A percentile compares a stretch with the other conserved stretches of the same genome.
phyloP scores from a whole-genome alignment of 2,888 invertebrate species.

The Drosophila nigricruria region DNA sequence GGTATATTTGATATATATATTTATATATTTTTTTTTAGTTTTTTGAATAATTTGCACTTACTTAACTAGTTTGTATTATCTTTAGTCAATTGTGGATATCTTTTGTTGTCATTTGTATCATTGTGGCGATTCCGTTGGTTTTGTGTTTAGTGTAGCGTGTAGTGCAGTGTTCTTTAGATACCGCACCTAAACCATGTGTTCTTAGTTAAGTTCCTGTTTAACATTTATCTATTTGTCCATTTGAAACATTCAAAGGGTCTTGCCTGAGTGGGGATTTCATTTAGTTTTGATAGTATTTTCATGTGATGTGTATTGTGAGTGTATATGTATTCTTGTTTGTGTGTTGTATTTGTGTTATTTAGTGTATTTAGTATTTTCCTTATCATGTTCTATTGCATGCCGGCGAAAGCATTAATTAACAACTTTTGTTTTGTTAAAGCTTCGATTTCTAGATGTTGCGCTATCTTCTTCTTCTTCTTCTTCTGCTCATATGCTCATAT shows the following conservation, averaged over 20 bases:
- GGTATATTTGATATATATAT: conserved; percentile 2
- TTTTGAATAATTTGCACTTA: conserved; percentile 59
- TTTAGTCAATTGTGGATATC: conserved; percentile 24
- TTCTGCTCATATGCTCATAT: conserved; percentile 1
- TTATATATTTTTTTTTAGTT: conserved; percentile 28
- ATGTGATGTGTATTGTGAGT: conserved; percentile 27
- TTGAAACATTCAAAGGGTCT: conserved; percentile 68
- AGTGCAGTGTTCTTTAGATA: conserved; percentile 19
- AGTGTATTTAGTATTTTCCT: conserved; percentile 6
- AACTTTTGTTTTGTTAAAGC: conserved; percentile 21
- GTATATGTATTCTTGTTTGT: conserved; percentile 12
- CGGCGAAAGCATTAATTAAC: conserved; percentile 33
- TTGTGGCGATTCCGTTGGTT: conserved; percentile 51
- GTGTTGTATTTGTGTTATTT: conserved; percentile 12
- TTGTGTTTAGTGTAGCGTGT: conserved; percentile 73
- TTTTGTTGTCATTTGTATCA: conserved; percentile 66
- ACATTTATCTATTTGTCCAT: conserved; percentile 64
- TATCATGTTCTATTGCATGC: conserved; percentile 16
- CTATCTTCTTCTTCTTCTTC: conserved; percentile 16
- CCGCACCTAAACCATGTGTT: conserved; percentile 48
- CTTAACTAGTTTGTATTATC: conserved; percentile 37
- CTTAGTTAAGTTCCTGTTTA: conserved; percentile 33
- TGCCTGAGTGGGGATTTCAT: conserved; percentile 66
- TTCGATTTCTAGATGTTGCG: conserved; percentile 18
- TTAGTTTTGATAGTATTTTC: conserved; percentile 28